These are phyloP conservation scores for Eurystomus glaucurus DNA, from an alignment of 2,797 vertebrate genomes.

Conservation along the genomic window DNA sequence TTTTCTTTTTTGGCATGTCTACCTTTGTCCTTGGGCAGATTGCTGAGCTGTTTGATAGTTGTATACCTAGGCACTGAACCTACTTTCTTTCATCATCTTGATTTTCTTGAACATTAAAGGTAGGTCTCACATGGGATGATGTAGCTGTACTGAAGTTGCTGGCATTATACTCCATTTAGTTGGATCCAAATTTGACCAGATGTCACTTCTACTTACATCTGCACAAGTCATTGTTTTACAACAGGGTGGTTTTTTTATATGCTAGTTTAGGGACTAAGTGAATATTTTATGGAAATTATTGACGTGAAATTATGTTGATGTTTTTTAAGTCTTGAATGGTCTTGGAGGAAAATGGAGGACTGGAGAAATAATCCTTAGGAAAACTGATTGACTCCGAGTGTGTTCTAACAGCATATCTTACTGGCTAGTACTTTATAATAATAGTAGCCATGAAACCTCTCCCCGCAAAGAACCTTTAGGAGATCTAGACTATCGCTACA, in stretches of 20 bases:
- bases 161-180: neutral
- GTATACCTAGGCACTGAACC: neutral
- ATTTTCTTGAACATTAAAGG: neutral
- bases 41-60: neutral
- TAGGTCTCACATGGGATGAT: neutral
- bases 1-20: neutral
- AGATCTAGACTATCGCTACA: neutral
- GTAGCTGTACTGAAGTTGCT: neutral
- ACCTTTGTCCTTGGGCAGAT: neutral
- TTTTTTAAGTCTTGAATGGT: neutral
- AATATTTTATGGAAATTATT: neutral
- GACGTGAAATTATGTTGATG: neutral
- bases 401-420: neutral
- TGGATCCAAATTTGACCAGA: neutral
- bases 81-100: neutral
- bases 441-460: neutral
- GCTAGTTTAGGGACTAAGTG: neutral
- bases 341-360: neutral
- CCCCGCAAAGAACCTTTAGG: neutral
- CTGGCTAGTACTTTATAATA: neutral
- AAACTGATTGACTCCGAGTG: neutral
- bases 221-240: neutral
- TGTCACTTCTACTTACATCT: neutral
- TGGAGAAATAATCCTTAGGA: neutral
- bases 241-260: neutral